Evolutionary conservation across 2,797 vertebrate genomes (phyloP), one percentile per base, ranked within the genome.

Genomic region (Enteromius afrohamiltoni): DNA sequence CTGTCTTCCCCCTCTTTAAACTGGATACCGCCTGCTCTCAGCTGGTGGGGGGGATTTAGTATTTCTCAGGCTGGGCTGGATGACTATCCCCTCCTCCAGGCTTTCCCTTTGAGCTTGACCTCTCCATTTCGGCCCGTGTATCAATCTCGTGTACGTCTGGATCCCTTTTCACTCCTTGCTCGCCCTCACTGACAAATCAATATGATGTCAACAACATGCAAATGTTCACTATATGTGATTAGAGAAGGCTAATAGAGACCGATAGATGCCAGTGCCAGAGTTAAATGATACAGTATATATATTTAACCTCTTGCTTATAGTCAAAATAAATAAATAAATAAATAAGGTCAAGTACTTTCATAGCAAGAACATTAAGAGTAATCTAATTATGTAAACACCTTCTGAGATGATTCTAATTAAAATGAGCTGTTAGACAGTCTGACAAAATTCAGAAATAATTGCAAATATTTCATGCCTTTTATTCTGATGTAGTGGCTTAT

Each of bases 181-280:
- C 45, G 79, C 65, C 51, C 75, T 70, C 21, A 34, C 80, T 77
- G 77, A 85, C 84, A 87, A 91, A 90, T 91, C 91, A 91, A 93
- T 91, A 88, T n/a, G 8, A 51, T 47, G 68, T 76, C 49, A 86
- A 73, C 89, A 86, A 87, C 87, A 93, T 91, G 91, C 88, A 89
- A 92, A 92, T 92, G 67, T 86, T 85, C 77, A 73, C 80, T 17
- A 83, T 89, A 91, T 91, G 85, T 89, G 68, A 90, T 91, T 90
- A 91, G 85, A 90, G 8, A 76, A 29, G 17, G 40, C 55, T 42
- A 69, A 58, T 29, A 31, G 62, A 80, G 37, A 76, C 69, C 70
- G 4, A 60, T 76, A 69, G 26, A 68, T 29, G 26, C 9, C 40
- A 29, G 83, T 42, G 47, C 31, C 69, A 75, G 34, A 80, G 55